phyloP scores from a whole-genome alignment of 1,140 invertebrate species.

The Drosophila elegans region DNA sequence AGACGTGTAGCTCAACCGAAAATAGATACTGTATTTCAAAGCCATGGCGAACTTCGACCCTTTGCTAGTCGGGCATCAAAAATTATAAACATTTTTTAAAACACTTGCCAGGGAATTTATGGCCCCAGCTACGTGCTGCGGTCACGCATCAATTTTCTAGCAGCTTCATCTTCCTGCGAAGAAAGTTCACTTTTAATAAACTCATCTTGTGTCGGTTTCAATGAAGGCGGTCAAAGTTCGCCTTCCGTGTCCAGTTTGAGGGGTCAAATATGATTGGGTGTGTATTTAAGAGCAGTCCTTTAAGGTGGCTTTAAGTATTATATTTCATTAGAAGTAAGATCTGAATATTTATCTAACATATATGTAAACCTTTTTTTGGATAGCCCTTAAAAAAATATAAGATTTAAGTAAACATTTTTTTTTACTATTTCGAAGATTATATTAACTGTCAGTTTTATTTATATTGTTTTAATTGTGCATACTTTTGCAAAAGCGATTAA shows the following conservation, averaged over 20 bases:
- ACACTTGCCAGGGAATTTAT: conserved; percentile 78
- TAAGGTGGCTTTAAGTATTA: not conserved
- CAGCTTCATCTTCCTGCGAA: conserved; percentile 27
- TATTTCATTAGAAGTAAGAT: too few relatives aligned
- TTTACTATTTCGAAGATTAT: too few relatives aligned
- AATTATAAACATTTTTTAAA: conserved; percentile 82
- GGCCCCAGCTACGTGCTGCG: conserved; percentile 69
- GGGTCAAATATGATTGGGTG: not conserved
- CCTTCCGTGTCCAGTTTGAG: conserved; percentile 1
- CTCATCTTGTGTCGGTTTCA: conserved; percentile 52
- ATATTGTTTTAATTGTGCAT: too few relatives aligned
- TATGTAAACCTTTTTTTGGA: too few relatives aligned
- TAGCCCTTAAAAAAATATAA: too few relatives aligned
- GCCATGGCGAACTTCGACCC: conserved; percentile 24
- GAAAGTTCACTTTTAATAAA: conserved; percentile 64
- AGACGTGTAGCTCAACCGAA: conserved; percentile 55
- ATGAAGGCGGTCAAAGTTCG: conserved; percentile 32
- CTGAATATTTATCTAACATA: too few relatives aligned
- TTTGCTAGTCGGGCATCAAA: conserved; percentile 39
- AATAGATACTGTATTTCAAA: conserved; percentile 21
- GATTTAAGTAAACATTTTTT: too few relatives aligned
- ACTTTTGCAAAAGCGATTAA: too few relatives aligned
- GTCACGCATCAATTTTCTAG: conserved; percentile 70
- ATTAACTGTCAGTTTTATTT: too few relatives aligned
- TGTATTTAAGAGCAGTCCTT: not conserved